Evolutionary conservation across 37 sponge, comb jelly and placozoan genomes (phyloP).

Genomic region (Hormiphora californensis): DNA sequence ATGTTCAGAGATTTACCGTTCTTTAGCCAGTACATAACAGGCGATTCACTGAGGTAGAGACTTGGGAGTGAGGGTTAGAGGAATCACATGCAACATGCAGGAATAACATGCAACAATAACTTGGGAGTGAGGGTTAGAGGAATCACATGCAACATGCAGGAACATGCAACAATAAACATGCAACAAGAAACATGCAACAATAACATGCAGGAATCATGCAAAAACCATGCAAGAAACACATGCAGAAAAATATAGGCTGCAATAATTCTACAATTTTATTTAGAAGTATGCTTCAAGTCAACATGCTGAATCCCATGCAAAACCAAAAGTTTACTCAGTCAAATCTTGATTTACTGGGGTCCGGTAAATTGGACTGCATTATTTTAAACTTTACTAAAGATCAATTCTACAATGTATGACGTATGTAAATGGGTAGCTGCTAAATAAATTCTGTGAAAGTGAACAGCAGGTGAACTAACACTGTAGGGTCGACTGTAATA

Average conservation of each 20-base stretch:
- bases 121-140: neutral
- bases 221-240: neutral
- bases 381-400: no score
- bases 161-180: slow-evolving; percentile 17
- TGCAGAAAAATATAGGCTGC: neutral
- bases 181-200: neutral
- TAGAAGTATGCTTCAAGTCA: no score
- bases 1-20: slow-evolving; percentile 13
- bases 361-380: no score
- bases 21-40: slow-evolving; percentile 5
- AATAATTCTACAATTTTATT: no score
- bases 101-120: neutral
- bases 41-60: slow-evolving; percentile 19
- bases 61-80: neutral
- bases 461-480: no score
- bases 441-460: no score
- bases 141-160: slow-evolving; percentile 33
- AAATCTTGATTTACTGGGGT: no score
- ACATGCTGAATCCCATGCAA: no score
- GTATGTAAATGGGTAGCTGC: no score
- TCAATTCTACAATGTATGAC: no score
- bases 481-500: neutral
- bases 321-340: no score
- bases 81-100: neutral
- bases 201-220: slow-evolving; percentile 1